phyloP scores from a whole-genome alignment of 1,140 invertebrate species.

The Asbolus verrucosus region DNA sequence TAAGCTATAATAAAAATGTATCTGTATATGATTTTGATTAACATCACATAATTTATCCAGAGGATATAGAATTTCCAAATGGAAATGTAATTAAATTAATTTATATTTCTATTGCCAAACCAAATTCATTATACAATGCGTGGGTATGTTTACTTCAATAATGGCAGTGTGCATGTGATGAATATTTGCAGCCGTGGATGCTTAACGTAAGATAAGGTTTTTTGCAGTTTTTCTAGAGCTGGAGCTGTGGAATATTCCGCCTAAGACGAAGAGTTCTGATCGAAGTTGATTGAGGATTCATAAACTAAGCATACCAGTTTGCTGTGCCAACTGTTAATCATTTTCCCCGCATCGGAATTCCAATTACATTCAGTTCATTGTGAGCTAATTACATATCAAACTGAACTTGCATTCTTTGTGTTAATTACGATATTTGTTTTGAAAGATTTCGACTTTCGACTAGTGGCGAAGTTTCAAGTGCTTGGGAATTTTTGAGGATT shows the following conservation, averaged over 20 bases:
- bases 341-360: conserved; percentile 52
- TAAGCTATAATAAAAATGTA: too few species aligned
- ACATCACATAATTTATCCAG: too few species aligned
- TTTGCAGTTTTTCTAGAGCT: too few species aligned
- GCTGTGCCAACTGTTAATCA: conserved; percentile 42
- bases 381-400: conserved; percentile 62
- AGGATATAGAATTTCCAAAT: too few species aligned
- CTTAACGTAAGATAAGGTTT: too few species aligned
- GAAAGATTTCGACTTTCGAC: conserved; percentile 54
- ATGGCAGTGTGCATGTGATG: too few species aligned
- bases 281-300: background rate
- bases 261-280: background rate
- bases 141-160: too few species aligned
- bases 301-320: background rate
- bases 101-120: too few species aligned
- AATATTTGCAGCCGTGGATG: too few species aligned
- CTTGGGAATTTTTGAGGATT: conserved; percentile 30
- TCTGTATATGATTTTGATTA: too few species aligned
- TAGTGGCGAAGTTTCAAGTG: conserved; percentile 24
- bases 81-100: too few species aligned
- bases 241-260: background rate
- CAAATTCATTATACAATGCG: too few species aligned
- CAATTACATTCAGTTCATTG: conserved; percentile 55
- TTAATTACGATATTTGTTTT: conserved; percentile 61
- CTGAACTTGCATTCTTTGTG: conserved; percentile 57